Evolutionary conservation across 2,113 vertebrate species (phyloP).

Genomic region (Dicrurus megarhynchus): DNA sequence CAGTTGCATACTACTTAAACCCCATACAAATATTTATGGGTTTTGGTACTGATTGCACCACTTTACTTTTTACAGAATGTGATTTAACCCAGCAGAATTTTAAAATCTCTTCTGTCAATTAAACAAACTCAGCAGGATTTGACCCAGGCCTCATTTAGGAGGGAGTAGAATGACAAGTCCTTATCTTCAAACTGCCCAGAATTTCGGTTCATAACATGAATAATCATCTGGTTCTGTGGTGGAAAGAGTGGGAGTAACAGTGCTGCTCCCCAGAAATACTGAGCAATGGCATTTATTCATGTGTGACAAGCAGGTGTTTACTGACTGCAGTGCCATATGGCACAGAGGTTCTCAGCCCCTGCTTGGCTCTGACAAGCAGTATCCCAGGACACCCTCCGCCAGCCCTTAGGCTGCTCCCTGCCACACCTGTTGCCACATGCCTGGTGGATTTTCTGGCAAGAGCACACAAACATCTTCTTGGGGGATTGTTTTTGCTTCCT

Average conservation of each 20-base stretch:
- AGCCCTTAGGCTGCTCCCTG: not conserved
- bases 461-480: not conserved
- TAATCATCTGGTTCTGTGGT: not conserved
- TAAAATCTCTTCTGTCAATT: not conserved
- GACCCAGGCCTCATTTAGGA: not conserved
- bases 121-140: not conserved
- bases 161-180: not conserved
- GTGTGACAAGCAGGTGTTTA: not conserved
- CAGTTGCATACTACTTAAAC: not conserved
- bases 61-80: not conserved
- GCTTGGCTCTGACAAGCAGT: not conserved
- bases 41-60: not conserved
- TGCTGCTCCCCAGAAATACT: not conserved
- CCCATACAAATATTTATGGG: not conserved
- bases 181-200: not conserved
- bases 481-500: not conserved
- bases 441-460: not conserved
- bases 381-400: accelerated
- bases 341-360: not conserved
- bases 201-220: not conserved
- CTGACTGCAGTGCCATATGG: not conserved
- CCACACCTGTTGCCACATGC: not conserved
- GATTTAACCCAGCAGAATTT: not conserved
- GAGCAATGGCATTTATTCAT: not conserved
- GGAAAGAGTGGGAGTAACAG: not conserved